These are phyloP conservation scores for Rhyacophila evoluta DNA, from an alignment of 2,888 invertebrate genomes.

Conservation along the genomic window DNA sequence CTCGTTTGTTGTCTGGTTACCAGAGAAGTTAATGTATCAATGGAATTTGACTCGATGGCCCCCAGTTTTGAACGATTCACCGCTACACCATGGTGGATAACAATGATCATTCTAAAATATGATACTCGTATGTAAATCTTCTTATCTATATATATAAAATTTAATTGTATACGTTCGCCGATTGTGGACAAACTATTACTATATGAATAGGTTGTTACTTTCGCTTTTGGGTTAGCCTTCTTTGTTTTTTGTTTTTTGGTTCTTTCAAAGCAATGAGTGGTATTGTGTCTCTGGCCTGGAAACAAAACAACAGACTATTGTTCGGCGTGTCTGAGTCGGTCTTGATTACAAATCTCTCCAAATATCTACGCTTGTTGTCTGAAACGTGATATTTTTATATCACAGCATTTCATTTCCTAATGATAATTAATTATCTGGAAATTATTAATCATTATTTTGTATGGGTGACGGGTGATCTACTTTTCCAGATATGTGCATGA, in stretches of 20 bases:
- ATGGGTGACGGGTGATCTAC: no score
- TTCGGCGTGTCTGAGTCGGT: neutral
- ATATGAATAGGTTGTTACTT: neutral
- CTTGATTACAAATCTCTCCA: neutral
- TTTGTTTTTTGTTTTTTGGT: slow-evolving; percentile 23
- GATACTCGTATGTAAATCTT: neutral
- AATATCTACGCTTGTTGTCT: neutral
- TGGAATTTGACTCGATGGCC: no score
- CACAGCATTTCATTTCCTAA: neutral
- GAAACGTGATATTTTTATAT: neutral
- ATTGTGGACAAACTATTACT: no score
- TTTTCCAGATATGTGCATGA: no score
- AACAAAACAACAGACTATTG: slow-evolving; percentile 27
- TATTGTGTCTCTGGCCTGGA: slow-evolving; percentile 26
- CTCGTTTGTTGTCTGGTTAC: no score
- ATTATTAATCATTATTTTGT: neutral
- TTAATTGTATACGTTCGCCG: neutral
- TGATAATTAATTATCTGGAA: neutral
- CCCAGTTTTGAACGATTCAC: no score
- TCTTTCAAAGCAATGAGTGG: slow-evolving; percentile 29
- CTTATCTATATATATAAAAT: no score
- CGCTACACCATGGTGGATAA: no score
- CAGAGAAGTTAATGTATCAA: no score
- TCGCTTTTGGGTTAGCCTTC: slow-evolving; percentile 8
- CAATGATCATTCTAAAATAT: neutral